Percentiles rank a stretch among this genome's conserved stretches.
Evolutionary conservation across 2,888 invertebrate species (phyloP).

Genomic region (Lutraria lutraria): DNA sequence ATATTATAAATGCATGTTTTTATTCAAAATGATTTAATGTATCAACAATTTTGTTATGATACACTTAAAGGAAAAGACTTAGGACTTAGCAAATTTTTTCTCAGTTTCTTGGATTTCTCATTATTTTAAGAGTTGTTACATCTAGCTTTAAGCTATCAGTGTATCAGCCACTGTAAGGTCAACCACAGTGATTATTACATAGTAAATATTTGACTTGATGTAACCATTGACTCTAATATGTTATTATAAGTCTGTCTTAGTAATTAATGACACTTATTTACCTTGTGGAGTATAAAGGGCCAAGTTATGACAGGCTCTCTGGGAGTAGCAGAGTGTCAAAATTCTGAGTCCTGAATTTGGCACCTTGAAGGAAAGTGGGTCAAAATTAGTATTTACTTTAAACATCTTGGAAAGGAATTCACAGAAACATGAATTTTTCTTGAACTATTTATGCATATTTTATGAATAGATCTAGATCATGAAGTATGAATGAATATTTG

Average conservation of each 20-base stretch:
- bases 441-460: not conserved
- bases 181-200: not conserved
- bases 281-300: not conserved
- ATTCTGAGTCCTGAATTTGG: not conserved
- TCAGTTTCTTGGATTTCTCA: too few species aligned
- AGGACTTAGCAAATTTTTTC: too few species aligned
- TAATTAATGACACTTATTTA: not conserved
- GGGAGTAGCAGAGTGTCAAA: not conserved
- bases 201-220: slow-evolving; percentile 4
- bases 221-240: not conserved
- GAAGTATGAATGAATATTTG: too few species aligned
- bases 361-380: not conserved
- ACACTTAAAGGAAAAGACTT: too few species aligned
- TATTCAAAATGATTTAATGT: too few species aligned
- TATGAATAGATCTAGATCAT: too few species aligned
- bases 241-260: not conserved
- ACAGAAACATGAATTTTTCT: too few species aligned
- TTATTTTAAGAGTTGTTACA: too few species aligned
- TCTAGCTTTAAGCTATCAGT: too few species aligned
- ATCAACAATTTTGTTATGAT: too few species aligned
- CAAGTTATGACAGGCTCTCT: not conserved
- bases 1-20: too few species aligned
- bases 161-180: not conserved
- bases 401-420: not conserved
- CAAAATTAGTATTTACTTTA: not conserved